phyloP scores from a whole-genome alignment of 2,113 vertebrate species.

The Melanostigma gelatinosum region DNA sequence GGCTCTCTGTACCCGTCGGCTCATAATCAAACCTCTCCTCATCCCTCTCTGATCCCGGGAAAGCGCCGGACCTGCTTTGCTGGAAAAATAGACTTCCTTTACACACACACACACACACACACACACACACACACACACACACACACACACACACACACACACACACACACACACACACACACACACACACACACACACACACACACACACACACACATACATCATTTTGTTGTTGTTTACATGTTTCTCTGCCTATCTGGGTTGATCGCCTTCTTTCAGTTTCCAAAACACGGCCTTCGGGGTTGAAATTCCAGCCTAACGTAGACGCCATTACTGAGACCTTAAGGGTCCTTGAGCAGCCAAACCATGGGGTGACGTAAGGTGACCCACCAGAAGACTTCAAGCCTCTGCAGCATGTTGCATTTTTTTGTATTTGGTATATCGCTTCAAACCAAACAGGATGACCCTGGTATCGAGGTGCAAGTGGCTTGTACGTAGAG shows the following conservation, averaged over 20 bases:
- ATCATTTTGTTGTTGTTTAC: conserved; percentile 8
- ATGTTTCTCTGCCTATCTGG: neutral
- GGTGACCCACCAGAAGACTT: conserved; percentile 20
- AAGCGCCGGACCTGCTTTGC: conserved; percentile 30
- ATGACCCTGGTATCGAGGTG: neutral
- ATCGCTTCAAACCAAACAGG: conserved; percentile 17
- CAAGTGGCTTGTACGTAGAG: neutral
- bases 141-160: too few relatives aligned
- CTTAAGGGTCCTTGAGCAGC: conserved; percentile 43
- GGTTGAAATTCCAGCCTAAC: conserved; percentile 51
- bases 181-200: conserved; percentile 11
- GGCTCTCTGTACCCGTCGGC: conserved; percentile 38
- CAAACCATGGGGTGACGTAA: conserved; percentile 24
- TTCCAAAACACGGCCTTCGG: conserved; percentile 32
- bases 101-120: neutral
- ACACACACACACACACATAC: neutral
- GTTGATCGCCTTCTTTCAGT: conserved; percentile 21
- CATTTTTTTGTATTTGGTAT: neutral
- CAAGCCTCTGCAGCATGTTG: neutral
- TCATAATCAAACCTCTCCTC: conserved; percentile 48
- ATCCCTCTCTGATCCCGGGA: conserved; percentile 34
- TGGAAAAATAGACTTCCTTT: conserved; percentile 28
- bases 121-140: too few relatives aligned
- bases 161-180: neutral
- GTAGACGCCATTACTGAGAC: conserved; percentile 1